Percentiles rank a stretch among this genome's conserved stretches.
phyloP scores from a whole-genome alignment of 2,113 vertebrate genomes.

The Embiotoca jacksoni region DNA sequence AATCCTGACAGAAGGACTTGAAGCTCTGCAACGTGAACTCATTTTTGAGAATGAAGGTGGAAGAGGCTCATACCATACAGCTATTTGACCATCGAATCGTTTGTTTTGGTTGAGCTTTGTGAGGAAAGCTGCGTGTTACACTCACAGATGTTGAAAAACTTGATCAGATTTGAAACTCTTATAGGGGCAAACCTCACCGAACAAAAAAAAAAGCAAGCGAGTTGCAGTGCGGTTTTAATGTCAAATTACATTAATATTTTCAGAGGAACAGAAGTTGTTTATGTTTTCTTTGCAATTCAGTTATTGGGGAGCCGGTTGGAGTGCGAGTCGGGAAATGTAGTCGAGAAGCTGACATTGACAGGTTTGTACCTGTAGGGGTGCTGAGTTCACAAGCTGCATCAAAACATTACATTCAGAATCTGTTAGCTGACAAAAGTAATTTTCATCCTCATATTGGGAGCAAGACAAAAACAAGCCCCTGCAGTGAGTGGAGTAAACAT shows the following conservation, averaged over 20 bases:
- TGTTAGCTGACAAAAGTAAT: slow-evolving; percentile 59
- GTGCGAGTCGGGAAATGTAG: slow-evolving; percentile 16
- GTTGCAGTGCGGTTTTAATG: slow-evolving; percentile 21
- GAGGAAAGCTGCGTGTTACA: neutral
- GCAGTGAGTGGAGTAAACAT: slow-evolving; percentile 25
- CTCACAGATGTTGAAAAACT: neutral
- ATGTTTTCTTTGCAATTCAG: slow-evolving; percentile 28
- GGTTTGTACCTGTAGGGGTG: slow-evolving; percentile 49
- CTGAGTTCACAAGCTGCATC: slow-evolving; percentile 50
- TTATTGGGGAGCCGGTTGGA: slow-evolving; percentile 28
- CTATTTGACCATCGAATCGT: too few species aligned
- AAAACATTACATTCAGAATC: slow-evolving; percentile 54
- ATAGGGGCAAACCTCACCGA: neutral
- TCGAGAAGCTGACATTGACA: slow-evolving; percentile 47
- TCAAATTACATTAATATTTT: slow-evolving; percentile 43
- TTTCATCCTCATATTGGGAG: slow-evolving; percentile 31
- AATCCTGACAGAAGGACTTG: neutral
- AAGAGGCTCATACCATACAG: neutral
- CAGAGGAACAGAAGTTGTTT: slow-evolving; percentile 43
- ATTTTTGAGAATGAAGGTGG: neutral
- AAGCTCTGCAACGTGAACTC: neutral
- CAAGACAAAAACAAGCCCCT: neutral
- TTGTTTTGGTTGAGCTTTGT: neutral
- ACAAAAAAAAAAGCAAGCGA: neutral
- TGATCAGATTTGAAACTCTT: neutral